Evolutionary conservation across 2,888 invertebrate genomes (phyloP), one percentile per base, ranked within the genome.

Genomic region (Nemurella pictetii): DNA sequence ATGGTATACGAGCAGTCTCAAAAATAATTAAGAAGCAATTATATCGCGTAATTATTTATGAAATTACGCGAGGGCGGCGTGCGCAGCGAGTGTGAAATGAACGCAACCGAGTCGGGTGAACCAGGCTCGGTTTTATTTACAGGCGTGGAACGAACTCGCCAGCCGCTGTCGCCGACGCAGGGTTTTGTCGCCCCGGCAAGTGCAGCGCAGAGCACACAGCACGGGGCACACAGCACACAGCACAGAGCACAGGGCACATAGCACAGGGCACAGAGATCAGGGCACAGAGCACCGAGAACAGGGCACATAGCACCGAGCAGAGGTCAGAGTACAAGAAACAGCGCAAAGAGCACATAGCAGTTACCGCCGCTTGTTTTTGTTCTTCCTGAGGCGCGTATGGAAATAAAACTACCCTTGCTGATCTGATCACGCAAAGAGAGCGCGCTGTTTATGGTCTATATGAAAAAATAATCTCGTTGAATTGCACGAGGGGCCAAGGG

Each of bases 11-110:
- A 0, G n/a, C 72, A 72, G 83, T 82, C 36, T 78, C 55, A 72
- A 84, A 85, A 85, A 84, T 84, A 85, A 85, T 85, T 85, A 85
- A 81, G 85, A 84, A 77, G 84, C 84, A 85, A 85, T 85, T 84
- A 85, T 77, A 28, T 26, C 82, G 5, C 26, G 82, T 82, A 78
- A 82, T 35, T 84, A 82, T 81, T 84, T 85, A 83, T 85, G 81
- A 85, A 84, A 85, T 85, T 80, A 80, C 80, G 84, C 28, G 28
- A 25, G 27, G 75, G 83, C 32, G 82, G n/a, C 75, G 9, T 3
- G 29, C 20, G 75, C 36, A 20, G 12, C 72, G 29, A 82, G 82
- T 82, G 82, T 82, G 82, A 82, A 82, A 82, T 82, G 26, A 82
- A 82, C 27, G 80, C 26, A 30, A 75, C 26, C 75, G 75, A n/a